Conservation (phyloP, 2,113 vertebrate species). For the Origma solitaria region DNA sequence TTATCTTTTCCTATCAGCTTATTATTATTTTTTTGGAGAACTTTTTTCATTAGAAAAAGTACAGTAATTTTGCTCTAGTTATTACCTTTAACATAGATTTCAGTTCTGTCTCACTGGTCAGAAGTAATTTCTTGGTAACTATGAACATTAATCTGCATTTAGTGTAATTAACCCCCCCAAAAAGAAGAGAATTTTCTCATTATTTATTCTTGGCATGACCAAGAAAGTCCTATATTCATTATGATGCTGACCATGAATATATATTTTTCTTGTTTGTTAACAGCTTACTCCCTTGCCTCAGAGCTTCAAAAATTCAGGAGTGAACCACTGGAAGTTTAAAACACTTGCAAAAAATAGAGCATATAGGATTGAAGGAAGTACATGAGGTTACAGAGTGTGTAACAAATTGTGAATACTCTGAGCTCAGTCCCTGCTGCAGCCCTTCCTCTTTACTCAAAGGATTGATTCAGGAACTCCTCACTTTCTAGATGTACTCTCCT, state of each 20-base stretch:
- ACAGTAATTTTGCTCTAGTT: background rate
- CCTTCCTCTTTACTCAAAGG: background rate
- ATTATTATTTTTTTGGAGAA: background rate
- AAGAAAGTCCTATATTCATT: background rate
- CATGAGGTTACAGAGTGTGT: background rate
- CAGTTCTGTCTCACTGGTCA: background rate
- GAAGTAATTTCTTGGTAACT: background rate
- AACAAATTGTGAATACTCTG: background rate
- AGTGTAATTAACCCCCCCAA: accelerated
- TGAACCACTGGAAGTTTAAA: background rate
- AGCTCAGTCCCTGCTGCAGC: background rate
- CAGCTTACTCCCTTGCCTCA: background rate
- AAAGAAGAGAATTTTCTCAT: background rate
- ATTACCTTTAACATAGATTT: background rate
- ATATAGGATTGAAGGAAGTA: background rate
- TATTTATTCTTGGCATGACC: background rate
- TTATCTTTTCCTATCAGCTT: background rate
- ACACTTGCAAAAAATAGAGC: background rate
- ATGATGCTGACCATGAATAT: background rate
- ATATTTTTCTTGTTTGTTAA: background rate
- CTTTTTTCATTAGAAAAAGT: background rate
- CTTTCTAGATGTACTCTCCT: background rate
- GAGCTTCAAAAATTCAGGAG: background rate
- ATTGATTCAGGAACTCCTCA: background rate
- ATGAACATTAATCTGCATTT: background rate